phyloP scores from a whole-genome alignment of 1,140 invertebrate species.

The Drosophila prosaltans region DNA sequence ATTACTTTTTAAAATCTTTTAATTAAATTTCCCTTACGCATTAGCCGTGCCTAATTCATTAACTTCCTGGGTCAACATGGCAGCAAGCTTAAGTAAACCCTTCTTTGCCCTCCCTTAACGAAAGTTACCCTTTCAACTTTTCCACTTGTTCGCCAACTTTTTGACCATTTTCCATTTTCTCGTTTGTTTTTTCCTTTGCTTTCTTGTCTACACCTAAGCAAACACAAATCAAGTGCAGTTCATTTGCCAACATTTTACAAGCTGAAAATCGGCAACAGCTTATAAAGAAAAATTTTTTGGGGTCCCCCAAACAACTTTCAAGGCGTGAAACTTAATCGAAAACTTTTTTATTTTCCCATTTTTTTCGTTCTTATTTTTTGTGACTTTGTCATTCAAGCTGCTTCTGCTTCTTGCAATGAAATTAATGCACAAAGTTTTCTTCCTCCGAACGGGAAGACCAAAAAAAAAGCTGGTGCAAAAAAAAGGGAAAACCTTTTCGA shows the following conservation, averaged over 20 bases:
- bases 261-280: slow-evolving; percentile 61
- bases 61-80: neutral
- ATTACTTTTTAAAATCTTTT: slow-evolving; percentile 24
- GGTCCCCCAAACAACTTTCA: slow-evolving; percentile 25
- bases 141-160: slow-evolving; percentile 2
- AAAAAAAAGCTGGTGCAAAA: neutral
- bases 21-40: slow-evolving; percentile 45
- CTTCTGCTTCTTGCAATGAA: slow-evolving; percentile 69
- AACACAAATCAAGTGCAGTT: slow-evolving; percentile 70
- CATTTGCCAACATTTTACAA: slow-evolving; percentile 62
- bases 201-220: slow-evolving; percentile 31
- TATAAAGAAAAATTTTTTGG: slow-evolving; percentile 55
- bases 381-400: slow-evolving; percentile 65
- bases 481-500: slow-evolving; percentile 52
- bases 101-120: neutral
- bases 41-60: slow-evolving; percentile 47
- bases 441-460: slow-evolving; percentile 25
- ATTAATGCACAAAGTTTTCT: slow-evolving; percentile 79
- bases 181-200: slow-evolving; percentile 25
- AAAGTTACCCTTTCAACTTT: neutral
- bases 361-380: slow-evolving; percentile 28
- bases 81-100: slow-evolving; percentile 9
- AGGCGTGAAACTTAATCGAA: slow-evolving; percentile 72
- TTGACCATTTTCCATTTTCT: slow-evolving; percentile 28
- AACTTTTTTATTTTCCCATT: slow-evolving; percentile 54